Base-by-base conservation (phyloP, 2,113 vertebrate species). In the Merops nubicus region DNA sequence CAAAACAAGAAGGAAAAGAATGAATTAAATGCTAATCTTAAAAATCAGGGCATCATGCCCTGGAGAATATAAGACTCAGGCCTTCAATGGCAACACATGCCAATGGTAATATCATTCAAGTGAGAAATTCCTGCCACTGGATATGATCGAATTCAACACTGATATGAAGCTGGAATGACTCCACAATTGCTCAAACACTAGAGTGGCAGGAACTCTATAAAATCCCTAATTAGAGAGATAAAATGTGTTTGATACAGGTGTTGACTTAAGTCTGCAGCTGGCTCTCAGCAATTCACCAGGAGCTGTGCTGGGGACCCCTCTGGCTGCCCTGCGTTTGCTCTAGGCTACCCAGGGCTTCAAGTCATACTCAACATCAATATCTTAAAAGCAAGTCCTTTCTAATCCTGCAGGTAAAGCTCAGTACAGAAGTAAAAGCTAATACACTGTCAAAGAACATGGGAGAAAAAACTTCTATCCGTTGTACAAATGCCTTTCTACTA, bases 391-490 rank as follows among this genome's bases (percentile, higher is more conserved):
- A 10, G 8, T 73, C 6, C 18, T 56, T 22, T 81, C 18, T 78
- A 64, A 72, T 2, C 10, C 36, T 91, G 43, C 10, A 76, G 88
- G 16, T 57, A 68, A 88, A 89, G 69, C 5, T 29, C 59, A 68
- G 7, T 20, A 42, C 1, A 6, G 51, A 48, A 15, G 18, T 89
- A 82, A 94, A 72, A 97, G 29, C 25, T 54, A 69, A 38, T 42
- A 50, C 0, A 1, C 21, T 54, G 36, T 33, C 42, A 67, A 68
- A 47, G 20, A 60, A 78, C 1, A 22, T 14, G 18, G 14, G 19
- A 82, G 48, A 56, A 78, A 62, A 65, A 60, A 8, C 9, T 20
- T 38, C n/a, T n/a, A n/a, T n/a, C 17, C 3, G n/a, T n/a, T n/a
- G n/a, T n/a, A 6, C 10, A 57, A 64, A 57, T n/a, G 31, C 13